Conservation (phyloP, 2,113 vertebrate species). For the Ibidorhyncha struthersii region DNA sequence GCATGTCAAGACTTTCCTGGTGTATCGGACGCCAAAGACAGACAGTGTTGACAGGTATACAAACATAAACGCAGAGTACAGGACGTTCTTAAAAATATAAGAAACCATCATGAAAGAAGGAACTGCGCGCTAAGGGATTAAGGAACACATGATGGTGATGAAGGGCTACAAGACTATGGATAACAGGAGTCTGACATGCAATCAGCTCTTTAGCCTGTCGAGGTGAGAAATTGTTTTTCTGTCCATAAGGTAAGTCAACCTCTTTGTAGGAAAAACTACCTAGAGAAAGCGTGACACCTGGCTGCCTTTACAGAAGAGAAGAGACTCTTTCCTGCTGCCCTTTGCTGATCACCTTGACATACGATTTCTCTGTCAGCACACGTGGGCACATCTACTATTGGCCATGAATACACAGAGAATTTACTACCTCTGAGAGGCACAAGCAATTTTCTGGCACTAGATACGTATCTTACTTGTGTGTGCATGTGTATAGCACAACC, state of each 20-base stretch:
- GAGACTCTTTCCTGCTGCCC: background rate
- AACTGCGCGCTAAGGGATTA: background rate
- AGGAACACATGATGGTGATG: background rate
- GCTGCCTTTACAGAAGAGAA: background rate
- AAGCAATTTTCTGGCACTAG: background rate
- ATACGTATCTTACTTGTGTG: background rate
- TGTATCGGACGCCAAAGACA: rapidly evolving
- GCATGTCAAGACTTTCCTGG: background rate
- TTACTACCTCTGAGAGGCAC: background rate
- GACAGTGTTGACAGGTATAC: background rate
- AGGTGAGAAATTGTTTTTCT: background rate
- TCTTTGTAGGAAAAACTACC: background rate
- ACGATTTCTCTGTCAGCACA: background rate
- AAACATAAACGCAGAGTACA: background rate
- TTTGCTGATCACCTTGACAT: conserved; percentile 14
- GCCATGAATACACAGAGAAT: background rate
- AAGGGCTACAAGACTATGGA: background rate
- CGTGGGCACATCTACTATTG: background rate
- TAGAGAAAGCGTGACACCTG: background rate
- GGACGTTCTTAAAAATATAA: background rate
- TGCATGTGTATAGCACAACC: background rate
- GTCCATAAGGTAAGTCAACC: background rate
- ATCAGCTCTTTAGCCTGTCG: background rate
- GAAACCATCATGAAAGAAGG: background rate
- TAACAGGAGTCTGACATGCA: rapidly evolving